A percentile compares a stretch with the other conserved stretches of the same genome.
phyloP scores from a whole-genome alignment of 2,888 invertebrate species.

The Cotesia congregata region DNA sequence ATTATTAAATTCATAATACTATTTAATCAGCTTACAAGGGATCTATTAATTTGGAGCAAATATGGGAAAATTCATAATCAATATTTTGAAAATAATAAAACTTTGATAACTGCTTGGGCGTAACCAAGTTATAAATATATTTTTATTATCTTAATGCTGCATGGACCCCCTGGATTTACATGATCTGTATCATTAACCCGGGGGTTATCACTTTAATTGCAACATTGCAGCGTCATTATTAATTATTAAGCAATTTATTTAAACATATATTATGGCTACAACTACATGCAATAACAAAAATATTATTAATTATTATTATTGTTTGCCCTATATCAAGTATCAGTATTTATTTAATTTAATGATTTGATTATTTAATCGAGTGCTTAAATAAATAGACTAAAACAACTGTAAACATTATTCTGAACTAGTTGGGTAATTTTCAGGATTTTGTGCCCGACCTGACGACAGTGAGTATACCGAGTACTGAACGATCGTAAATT shows the following conservation, averaged over 20 bases:
- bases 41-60: constrained; percentile 16
- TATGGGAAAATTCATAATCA: neutral
- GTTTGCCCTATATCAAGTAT: neutral
- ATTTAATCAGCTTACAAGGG: constrained; percentile 3
- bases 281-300: neutral
- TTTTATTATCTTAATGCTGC: neutral
- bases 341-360: neutral
- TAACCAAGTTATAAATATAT: too few species aligned
- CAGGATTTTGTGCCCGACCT: constrained; percentile 72
- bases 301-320: neutral
- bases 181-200: neutral
- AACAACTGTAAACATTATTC: constrained; percentile 49
- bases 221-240: neutral
- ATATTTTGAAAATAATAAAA: neutral
- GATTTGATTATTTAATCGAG: neutral
- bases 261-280: neutral
- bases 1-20: constrained; percentile 22
- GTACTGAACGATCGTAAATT: constrained; percentile 64
- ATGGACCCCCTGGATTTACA: constrained; percentile 23
- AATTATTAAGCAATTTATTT: constrained; percentile 1
- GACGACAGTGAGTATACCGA: constrained; percentile 70
- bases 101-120: too few species aligned
- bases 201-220: constrained; percentile 1
- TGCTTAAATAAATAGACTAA: constrained; percentile 11
- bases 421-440: constrained; percentile 70